Base-by-base conservation (phyloP, 2,888 invertebrate genomes). In the Xylophagus ater region DNA sequence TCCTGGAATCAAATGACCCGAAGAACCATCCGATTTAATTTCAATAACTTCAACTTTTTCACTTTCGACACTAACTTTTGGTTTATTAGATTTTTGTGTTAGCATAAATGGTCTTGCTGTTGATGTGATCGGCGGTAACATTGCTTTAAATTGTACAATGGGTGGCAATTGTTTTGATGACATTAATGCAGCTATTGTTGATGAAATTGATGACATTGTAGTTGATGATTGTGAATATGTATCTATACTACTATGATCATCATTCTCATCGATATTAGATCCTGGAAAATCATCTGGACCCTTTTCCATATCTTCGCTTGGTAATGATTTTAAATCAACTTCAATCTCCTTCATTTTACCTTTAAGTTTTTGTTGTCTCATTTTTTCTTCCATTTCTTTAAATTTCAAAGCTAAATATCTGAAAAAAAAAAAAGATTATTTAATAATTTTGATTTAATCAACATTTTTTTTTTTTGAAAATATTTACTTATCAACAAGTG, bases 381-480 rank as follows among this genome's bases (percentile, higher is more conserved):
- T 74, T 62, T 84, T 80, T 47, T 81, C 81, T 61, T 87, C 86
- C 79, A 85, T 82, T 64, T 88, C 86, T 67, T 82, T 78, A 57
- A 85, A 88, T 58, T 87, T 87, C 41, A 84, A 65, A 9, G 82
- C 82, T 35, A 88, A 66, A 56, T 87, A 87, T 65, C 84, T 81
- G 56, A 15, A 67, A 66, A 35, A 33, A 14, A 24, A 33, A 37
- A 19, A 43, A 34, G 38, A 18, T 13, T 18, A 7, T 14, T 29
- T 19, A 20, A 32, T 20, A 33, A 23, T 15, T 41, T 28, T 39
- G 12, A 38, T 17, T 34, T 29, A 31, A 13, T 25, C 14, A 28
- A 21, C 8, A 6, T 23, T 19, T 9, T 12, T 14, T 18, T 20
- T 20, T 25, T 49, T 44, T 31, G 15, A 30, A 43, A 39, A 34